These are phyloP conservation scores for Castor canadensis DNA, from an alignment of 2,113 vertebrate species.

Conservation along the genomic window DNA sequence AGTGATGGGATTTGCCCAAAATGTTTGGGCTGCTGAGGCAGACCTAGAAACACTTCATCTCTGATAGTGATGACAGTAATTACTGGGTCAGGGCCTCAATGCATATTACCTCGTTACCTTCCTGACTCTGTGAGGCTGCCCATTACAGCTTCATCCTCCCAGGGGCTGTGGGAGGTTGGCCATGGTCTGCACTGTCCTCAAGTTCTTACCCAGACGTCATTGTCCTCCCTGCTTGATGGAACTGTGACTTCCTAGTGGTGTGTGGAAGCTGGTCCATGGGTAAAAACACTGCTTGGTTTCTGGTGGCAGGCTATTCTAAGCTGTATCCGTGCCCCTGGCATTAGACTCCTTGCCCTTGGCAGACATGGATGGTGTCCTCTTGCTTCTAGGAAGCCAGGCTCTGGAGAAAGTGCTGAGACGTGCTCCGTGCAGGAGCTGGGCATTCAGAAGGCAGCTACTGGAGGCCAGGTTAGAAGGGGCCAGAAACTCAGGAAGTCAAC, in stretches of 20 bases:
- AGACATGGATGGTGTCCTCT: not conserved
- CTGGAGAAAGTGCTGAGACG: constrained; percentile 23
- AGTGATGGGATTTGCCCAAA: not conserved
- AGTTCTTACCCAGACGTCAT: not conserved
- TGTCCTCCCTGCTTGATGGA: not conserved
- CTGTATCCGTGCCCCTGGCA: not conserved
- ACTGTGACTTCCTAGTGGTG: not conserved
- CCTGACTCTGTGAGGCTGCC: not conserved
- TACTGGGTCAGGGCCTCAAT: accelerated
- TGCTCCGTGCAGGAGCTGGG: not conserved
- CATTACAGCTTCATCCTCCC: accelerated
- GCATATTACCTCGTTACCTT: accelerated
- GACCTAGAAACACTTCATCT: not conserved
- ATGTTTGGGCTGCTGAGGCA: not conserved
- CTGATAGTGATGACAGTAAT: not conserved
- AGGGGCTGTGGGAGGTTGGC: not conserved
- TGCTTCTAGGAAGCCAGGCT: not conserved
- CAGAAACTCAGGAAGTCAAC: not conserved
- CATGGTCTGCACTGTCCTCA: accelerated
- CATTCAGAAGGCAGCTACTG: not conserved
- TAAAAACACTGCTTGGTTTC: accelerated
- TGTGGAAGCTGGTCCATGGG: not conserved
- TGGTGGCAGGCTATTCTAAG: not conserved
- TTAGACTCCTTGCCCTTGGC: not conserved
- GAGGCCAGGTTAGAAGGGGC: not conserved